Conservation (phyloP, 2,888 invertebrate species). For the Volucella inanis region DNA sequence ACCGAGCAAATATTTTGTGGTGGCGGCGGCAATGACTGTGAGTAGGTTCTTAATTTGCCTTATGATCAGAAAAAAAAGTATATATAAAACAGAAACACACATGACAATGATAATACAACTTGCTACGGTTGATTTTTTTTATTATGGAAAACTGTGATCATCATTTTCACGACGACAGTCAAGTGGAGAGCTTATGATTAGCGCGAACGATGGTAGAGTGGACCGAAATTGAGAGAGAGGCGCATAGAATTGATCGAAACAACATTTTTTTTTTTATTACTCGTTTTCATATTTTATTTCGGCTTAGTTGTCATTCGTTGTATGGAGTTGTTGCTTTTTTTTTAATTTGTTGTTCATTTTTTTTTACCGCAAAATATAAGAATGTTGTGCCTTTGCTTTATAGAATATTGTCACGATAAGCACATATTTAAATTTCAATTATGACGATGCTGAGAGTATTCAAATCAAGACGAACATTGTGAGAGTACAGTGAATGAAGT, state of each 20-base stretch:
- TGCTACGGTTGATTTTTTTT: conserved; percentile 53
- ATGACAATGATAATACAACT: conserved; percentile 27
- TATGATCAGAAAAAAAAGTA: conserved; percentile 41
- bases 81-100: conserved; percentile 19
- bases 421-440: conserved; percentile 61
- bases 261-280: conserved; percentile 11
- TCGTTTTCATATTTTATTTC: conserved; percentile 12
- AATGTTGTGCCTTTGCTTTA: conserved; percentile 32
- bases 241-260: conserved; percentile 34
- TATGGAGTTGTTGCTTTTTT: conserved; percentile 27
- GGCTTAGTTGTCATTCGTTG: conserved; percentile 41
- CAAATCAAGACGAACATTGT: conserved; percentile 4
- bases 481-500: conserved; percentile 9
- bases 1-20: conserved; percentile 58
- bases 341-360: not conserved
- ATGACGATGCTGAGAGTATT: conserved; percentile 31
- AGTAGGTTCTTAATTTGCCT: conserved; percentile 69
- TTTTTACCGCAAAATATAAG: conserved; percentile 41
- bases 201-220: conserved; percentile 30
- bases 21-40: conserved; percentile 45
- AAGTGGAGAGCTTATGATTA: conserved; percentile 51
- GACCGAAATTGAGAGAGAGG: conserved; percentile 32
- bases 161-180: conserved; percentile 36
- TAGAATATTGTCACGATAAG: conserved; percentile 66
- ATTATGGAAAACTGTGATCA: conserved; percentile 65